Conservation (phyloP, 2,113 vertebrate species). For the Vombatus ursinus region DNA sequence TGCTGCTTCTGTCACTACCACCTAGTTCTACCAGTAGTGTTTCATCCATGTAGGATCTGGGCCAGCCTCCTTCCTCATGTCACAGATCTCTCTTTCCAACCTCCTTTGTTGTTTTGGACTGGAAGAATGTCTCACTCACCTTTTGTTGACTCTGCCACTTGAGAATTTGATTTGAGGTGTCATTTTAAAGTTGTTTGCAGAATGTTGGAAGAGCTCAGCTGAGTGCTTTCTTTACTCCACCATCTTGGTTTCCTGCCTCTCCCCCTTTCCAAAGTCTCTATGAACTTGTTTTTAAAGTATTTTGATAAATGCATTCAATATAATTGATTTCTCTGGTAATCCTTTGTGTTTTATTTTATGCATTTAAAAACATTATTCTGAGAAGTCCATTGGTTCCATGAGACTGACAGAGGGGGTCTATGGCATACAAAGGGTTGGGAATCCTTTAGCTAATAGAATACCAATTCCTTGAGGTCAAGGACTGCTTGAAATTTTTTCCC, state of each 20-base stretch:
- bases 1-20: neutral
- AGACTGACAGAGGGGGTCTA: neutral
- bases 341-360: neutral
- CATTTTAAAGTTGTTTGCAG: neutral
- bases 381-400: neutral
- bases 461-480: neutral
- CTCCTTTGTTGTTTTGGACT: neutral
- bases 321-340: neutral
- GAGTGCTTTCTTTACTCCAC: neutral
- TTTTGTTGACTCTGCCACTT: neutral
- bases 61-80: neutral
- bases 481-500: neutral
- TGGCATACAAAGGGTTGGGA: neutral
- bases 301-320: neutral
- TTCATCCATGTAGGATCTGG: neutral
- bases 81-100: neutral
- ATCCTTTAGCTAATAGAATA: neutral
- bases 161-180: neutral
- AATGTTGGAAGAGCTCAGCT: neutral
- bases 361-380: neutral
- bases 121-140: neutral
- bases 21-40: neutral
- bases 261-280: neutral
- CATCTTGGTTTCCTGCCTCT: neutral
- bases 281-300: neutral